Percentiles rank a stretch among this genome's conserved stretches.
Evolutionary conservation across 2,797 vertebrate species (phyloP).

Genomic region (Falco naumanni): DNA sequence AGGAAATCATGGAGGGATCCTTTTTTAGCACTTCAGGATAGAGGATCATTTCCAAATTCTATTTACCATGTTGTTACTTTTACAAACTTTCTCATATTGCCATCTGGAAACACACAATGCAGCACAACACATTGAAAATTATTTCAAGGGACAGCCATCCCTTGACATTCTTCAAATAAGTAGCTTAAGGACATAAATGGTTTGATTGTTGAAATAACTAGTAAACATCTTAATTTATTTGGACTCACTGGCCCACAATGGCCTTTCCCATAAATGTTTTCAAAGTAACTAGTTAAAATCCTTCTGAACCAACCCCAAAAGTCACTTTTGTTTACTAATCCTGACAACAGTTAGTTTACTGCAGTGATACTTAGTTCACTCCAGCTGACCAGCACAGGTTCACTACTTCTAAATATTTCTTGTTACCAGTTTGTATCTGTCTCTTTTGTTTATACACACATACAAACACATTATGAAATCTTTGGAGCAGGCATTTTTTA

Average conservation of each 20-base stretch:
- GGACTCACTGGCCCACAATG: neutral
- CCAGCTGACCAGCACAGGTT: neutral
- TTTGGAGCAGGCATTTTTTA: neutral
- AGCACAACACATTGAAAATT: neutral
- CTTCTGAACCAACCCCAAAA: neutral
- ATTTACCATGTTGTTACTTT: neutral
- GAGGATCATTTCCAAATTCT: neutral
- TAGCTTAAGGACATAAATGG: neutral
- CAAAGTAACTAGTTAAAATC: neutral
- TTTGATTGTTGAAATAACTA: neutral
- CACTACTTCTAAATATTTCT: neutral
- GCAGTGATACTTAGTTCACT: neutral
- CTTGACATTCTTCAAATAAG: neutral
- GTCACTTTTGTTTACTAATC: neutral
- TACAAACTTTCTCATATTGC: neutral
- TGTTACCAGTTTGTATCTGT: neutral
- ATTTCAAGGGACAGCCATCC: neutral
- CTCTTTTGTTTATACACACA: neutral
- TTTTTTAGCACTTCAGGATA: neutral
- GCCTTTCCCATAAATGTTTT: neutral
- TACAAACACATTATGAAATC: neutral
- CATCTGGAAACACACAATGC: neutral
- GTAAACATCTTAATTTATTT: neutral
- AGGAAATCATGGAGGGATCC: neutral
- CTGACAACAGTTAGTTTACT: neutral